A percentile compares a stretch with the other conserved stretches of the same genome.
phyloP scores from a whole-genome alignment of 1,140 invertebrate genomes.

The Scaptomyza hsui region DNA sequence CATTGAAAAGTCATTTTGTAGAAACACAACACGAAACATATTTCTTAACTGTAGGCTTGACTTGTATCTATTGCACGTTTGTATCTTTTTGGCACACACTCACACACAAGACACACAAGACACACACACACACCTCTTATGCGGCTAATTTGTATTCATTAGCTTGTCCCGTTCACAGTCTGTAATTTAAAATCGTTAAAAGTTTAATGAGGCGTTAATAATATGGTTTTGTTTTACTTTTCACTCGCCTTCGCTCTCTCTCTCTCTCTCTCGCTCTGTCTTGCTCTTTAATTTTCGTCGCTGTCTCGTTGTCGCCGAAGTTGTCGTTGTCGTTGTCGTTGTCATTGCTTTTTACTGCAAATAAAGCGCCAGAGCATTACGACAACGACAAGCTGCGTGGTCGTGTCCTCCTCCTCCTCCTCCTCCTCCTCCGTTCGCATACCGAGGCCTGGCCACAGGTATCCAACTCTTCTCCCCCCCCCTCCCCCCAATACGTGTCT shows the following conservation, averaged over 20 bases:
- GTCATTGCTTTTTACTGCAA: slow-evolving; percentile 80
- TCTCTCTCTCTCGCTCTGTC: slow-evolving; percentile 1
- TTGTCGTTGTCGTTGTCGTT: slow-evolving; percentile 63
- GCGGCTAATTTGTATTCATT: slow-evolving; percentile 80
- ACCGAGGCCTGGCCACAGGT: slow-evolving; percentile 64
- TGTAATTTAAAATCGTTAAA: slow-evolving; percentile 83
- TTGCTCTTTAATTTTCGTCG: slow-evolving; percentile 63
- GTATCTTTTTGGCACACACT: slow-evolving; percentile 17
- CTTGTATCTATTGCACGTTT: slow-evolving; percentile 31
- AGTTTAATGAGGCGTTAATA: slow-evolving; percentile 83
- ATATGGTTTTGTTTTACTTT: slow-evolving; percentile 81
- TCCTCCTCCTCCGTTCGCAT: slow-evolving; percentile 20
- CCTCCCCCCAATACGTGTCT: slow-evolving; percentile 43
- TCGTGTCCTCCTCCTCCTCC: slow-evolving; percentile 15
- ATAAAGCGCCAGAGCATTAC: slow-evolving; percentile 64
- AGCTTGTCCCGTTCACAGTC: slow-evolving; percentile 63
- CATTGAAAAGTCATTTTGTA: slow-evolving; percentile 67
- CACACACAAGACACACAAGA: neutral
- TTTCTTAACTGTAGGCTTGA: slow-evolving; percentile 9
- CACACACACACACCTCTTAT: slow-evolving; percentile 36
- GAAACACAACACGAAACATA: slow-evolving; percentile 23
- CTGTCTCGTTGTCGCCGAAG: neutral
- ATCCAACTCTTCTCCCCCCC: slow-evolving; percentile 18
- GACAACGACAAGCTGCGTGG: slow-evolving; percentile 39
- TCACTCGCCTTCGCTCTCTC: slow-evolving; percentile 1